These are phyloP conservation scores for Arctopsyche grandis DNA, from an alignment of 1,140 invertebrate species.

Conservation along the genomic window DNA sequence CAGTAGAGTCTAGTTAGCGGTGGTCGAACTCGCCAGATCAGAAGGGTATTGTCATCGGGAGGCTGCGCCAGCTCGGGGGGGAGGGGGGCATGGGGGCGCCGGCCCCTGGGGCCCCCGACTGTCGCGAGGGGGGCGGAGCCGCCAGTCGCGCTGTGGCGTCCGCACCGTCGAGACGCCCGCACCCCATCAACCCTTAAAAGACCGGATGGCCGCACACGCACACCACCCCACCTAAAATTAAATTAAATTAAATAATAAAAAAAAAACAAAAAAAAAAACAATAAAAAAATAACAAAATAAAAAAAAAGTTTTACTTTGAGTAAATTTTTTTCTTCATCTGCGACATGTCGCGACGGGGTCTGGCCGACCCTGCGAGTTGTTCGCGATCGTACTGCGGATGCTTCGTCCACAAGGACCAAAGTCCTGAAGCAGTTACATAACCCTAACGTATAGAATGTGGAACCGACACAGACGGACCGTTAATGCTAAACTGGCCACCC, in stretches of 20 bases:
- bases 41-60: neutral
- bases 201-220: neutral
- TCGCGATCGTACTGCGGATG: neutral
- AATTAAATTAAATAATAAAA: neutral
- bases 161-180: slow-evolving; percentile 39
- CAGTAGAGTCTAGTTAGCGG: too few species aligned
- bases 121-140: neutral
- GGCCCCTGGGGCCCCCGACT: neutral
- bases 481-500: neutral
- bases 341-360: neutral
- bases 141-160: slow-evolving; percentile 44
- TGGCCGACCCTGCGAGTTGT: neutral
- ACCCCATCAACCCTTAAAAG: neutral
- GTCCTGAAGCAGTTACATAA: slow-evolving; percentile 51
- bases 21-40: too few species aligned
- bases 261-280: slow-evolving; percentile 3
- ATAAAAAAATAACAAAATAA: neutral
- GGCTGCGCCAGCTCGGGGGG: neutral
- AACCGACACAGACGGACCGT: neutral
- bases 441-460: neutral
- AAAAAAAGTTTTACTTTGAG: neutral
- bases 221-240: neutral
- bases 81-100: neutral
- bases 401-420: slow-evolving; percentile 35
- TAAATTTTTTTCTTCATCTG: neutral